Evolutionary conservation across 2,797 vertebrate genomes (phyloP).

Genomic region (Darevskia mixta): DNA sequence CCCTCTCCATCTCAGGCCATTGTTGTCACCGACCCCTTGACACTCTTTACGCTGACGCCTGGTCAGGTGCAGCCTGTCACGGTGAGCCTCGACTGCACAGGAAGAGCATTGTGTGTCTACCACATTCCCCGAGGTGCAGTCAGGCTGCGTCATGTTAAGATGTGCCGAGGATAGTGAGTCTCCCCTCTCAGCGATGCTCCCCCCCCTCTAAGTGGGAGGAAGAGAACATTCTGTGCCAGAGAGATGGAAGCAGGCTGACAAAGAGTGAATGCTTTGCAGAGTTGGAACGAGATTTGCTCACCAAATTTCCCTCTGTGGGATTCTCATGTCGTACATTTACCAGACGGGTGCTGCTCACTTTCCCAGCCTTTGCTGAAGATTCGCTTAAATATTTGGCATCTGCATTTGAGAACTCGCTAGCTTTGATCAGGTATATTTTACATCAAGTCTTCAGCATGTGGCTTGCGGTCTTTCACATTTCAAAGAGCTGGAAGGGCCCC

Average conservation of each 20-base stretch:
- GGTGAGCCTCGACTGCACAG: not conserved
- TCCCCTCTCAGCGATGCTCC: not conserved
- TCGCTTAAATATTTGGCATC: not conserved
- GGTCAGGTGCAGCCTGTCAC: slow-evolving; percentile 11
- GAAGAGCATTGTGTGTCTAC: not conserved
- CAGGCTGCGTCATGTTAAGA: not conserved
- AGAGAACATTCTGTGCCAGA: not conserved
- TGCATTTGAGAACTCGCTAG: not conserved
- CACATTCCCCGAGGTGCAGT: not conserved
- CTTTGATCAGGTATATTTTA: not conserved
- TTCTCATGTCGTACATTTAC: not conserved
- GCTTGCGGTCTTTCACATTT: not conserved
- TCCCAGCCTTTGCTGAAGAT: not conserved
- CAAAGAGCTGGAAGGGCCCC: no score
- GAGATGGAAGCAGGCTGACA: not conserved
- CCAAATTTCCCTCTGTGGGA: not conserved
- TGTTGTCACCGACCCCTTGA: not conserved
- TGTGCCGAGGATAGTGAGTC: not conserved
- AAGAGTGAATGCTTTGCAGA: not conserved
- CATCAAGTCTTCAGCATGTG: not conserved
- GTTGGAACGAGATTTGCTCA: not conserved
- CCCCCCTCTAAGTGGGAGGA: not conserved
- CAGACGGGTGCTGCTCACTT: not conserved
- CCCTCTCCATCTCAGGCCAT: no score
- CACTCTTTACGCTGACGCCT: not conserved